These are phyloP conservation scores for Copidosoma aretas DNA, from an alignment of 2,888 invertebrate species.

Conservation along the genomic window DNA sequence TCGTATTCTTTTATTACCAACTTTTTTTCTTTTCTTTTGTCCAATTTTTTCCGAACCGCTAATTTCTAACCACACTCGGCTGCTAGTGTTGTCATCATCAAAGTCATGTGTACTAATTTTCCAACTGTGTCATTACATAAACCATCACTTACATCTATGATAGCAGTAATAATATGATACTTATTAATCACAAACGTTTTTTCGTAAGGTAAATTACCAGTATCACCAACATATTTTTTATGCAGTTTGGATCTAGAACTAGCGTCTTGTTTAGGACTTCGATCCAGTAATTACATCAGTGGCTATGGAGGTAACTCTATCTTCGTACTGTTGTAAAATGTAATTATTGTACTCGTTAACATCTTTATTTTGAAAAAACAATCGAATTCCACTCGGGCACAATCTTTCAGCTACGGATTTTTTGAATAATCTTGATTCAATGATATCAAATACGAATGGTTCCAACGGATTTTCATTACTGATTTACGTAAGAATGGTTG, in stretches of 20 bases:
- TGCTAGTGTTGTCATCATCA: slow-evolving; percentile 7
- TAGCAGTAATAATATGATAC: slow-evolving; percentile 49
- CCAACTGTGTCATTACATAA: slow-evolving; percentile 51
- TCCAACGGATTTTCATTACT: slow-evolving; percentile 46
- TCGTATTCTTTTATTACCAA: neutral
- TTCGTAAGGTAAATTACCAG: slow-evolving; percentile 50
- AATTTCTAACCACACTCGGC: slow-evolving; percentile 29
- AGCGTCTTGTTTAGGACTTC: slow-evolving; percentile 34
- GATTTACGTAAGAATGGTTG: slow-evolving; percentile 52
- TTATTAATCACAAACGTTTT: slow-evolving; percentile 38
- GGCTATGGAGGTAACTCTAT: slow-evolving; percentile 43
- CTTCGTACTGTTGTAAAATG: slow-evolving; percentile 42
- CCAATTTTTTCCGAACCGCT: slow-evolving; percentile 28
- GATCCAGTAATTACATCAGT: slow-evolving; percentile 40
- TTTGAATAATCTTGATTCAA: slow-evolving; percentile 48
- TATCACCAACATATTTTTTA: slow-evolving; percentile 45
- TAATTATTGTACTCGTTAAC: too few relatives aligned
- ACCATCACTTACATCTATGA: slow-evolving; percentile 52
- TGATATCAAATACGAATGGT: slow-evolving; percentile 42
- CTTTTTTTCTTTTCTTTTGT: slow-evolving; percentile 17
- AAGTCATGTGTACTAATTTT: slow-evolving; percentile 45
- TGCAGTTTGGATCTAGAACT: slow-evolving; percentile 42
- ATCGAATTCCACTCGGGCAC: slow-evolving; percentile 45
- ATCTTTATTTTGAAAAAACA: slow-evolving; percentile 49
- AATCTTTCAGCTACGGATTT: slow-evolving; percentile 44